These are phyloP conservation scores for Tribolium madens DNA, from an alignment of 1,140 invertebrate genomes.

Conservation along the genomic window DNA sequence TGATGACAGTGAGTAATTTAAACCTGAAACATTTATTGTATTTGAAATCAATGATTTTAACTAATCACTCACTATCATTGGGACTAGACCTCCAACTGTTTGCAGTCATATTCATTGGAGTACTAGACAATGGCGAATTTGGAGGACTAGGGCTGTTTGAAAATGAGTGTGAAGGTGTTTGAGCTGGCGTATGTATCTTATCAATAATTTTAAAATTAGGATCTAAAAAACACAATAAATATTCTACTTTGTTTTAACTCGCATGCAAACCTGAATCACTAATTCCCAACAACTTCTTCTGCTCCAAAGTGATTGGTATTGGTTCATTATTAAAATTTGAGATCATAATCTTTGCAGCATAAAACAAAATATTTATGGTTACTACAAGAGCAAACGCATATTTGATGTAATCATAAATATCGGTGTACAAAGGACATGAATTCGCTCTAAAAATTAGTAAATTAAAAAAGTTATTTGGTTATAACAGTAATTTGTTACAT, in stretches of 20 bases:
- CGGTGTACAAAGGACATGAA: constrained; percentile 55
- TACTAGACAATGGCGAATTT: constrained; percentile 44
- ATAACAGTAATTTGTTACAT: constrained; percentile 56
- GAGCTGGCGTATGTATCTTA: constrained; percentile 56
- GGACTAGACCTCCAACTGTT: constrained; percentile 61
- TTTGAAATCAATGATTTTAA: not conserved
- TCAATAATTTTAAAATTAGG: constrained; percentile 54
- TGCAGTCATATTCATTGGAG: constrained; percentile 63
- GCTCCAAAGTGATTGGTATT: constrained; percentile 62
- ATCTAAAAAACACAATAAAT: constrained; percentile 47
- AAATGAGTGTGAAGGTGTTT: constrained; percentile 45
- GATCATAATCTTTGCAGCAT: constrained; percentile 64
- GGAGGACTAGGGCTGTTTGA: constrained; percentile 7
- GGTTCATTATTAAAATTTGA: constrained; percentile 59
- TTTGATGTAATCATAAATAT: constrained; percentile 62
- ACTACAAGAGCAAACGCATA: constrained; percentile 59
- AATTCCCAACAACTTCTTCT: constrained; percentile 64
- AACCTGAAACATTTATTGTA: constrained; percentile 50
- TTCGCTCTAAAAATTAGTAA: constrained; percentile 55
- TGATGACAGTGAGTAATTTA: constrained; percentile 60
- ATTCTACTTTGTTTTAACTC: not conserved
- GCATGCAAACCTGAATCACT: constrained; percentile 55
- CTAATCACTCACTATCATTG: constrained; percentile 58
- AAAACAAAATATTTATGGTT: constrained; percentile 64
- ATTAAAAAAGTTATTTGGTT: constrained; percentile 4